Evolutionary conservation across 2,888 invertebrate species (phyloP), one percentile per base, ranked within the genome.

Genomic region (Stegana nigrithorax): DNA sequence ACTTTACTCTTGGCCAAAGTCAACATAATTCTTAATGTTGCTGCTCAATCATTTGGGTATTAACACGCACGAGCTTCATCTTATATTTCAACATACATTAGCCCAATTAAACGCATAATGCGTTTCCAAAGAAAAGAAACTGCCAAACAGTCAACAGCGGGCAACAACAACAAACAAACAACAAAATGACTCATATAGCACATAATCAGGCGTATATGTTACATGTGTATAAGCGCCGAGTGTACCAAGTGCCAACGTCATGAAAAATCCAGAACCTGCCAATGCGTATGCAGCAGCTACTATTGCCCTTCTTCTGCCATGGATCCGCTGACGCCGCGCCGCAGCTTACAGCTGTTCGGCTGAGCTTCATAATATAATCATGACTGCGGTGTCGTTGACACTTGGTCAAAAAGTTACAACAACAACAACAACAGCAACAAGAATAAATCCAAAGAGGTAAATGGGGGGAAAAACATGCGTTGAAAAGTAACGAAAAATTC

Each of bases 351-450:
- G n/a, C n/a, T n/a, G n/a, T n/a, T n/a, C n/a, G n/a, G n/a, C n/a
- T n/a, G n/a, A n/a, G n/a, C n/a, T n/a, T n/a, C n/a, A n/a, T 10
- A 39, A 14, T n/a, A 39, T 39, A n/a, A n/a, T 39, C 10, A 39
- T 10, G 12, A n/a, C 14, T 14, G 4, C n/a, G 39, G 32, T 32
- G 78, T 78, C 75, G 68, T 78, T 75, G 75, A 75, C 75, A 78
- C 57, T 62, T 66, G 69, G 75, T 77, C 75, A 75, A 77, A 75
- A 75, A 75, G 77, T 75, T 75, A 77, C 77, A 75, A 75, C 77
- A 72, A 75, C 75, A 74, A 70, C 69, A 67, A 71, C 71, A 65
- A 36, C 14, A 36, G 14, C 6, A 39, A n/a, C 14, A 39, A 39
- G 2, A 39, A 39, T n/a, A n/a, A n/a, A n/a, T n/a, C n/a, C n/a